Percentiles rank a stretch among this genome's conserved stretches.
phyloP scores from a whole-genome alignment of 2,797 vertebrate genomes.

The Decapterus maruadsi region DNA sequence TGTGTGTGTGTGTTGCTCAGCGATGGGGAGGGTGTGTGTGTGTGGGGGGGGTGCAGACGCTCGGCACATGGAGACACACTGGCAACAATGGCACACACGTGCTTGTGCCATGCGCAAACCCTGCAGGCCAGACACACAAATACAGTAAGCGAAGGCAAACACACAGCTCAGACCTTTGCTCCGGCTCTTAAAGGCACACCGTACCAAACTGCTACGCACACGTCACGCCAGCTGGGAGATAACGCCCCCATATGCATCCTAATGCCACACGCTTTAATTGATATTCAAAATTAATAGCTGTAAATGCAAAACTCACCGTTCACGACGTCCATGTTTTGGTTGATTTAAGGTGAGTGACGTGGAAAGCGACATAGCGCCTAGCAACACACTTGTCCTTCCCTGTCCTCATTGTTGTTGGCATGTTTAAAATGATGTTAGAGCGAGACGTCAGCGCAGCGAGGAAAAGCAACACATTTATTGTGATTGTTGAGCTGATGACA shows the following conservation, averaged over 20 bases:
- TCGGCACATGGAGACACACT: constrained; percentile 68
- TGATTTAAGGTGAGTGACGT: constrained; percentile 11
- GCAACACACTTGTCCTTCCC: not conserved
- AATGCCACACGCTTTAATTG: not conserved
- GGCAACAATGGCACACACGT: constrained; percentile 70
- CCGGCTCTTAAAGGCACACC: constrained; percentile 44
- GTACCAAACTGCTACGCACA: constrained; percentile 8
- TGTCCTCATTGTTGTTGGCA: too few species aligned
- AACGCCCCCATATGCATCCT: constrained; percentile 13
- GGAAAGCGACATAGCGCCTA: not conserved
- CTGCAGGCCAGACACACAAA: constrained; percentile 48
- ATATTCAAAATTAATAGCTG: constrained; percentile 5
- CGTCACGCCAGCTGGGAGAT: constrained; percentile 5
- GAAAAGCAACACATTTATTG: not conserved
- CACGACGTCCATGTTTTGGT: not conserved
- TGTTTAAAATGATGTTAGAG: too few species aligned
- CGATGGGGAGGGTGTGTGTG: not conserved
- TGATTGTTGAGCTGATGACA: not conserved
- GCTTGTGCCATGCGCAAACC: constrained; percentile 58
- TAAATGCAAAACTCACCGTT: not conserved
- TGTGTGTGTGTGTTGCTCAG: constrained; percentile 8
- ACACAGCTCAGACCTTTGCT: constrained; percentile 42
- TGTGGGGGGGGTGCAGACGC: constrained; percentile 22
- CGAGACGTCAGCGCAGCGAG: not conserved
- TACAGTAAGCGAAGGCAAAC: constrained; percentile 50